Evolutionary conservation across 1,140 invertebrate species (phyloP).

Genomic region (Calycopis cecrops): DNA sequence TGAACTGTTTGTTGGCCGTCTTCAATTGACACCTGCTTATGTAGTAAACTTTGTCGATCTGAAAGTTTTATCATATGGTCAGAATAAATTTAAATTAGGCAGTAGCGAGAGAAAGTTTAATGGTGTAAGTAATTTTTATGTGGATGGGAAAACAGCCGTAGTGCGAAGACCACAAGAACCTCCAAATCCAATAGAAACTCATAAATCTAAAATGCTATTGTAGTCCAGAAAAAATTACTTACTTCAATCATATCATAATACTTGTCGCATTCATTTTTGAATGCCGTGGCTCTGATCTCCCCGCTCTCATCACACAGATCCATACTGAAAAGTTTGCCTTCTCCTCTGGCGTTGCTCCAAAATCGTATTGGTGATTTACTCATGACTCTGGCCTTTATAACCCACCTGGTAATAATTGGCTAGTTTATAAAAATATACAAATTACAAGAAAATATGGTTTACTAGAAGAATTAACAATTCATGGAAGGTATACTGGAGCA

Average conservation of each 20-base stretch:
- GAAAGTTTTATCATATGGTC: constrained; percentile 33
- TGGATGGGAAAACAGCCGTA: no score
- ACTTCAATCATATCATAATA: constrained; percentile 94
- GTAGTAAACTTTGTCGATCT: constrained; percentile 92
- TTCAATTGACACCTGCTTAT: constrained; percentile 89
- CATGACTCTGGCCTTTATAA: constrained; percentile 92
- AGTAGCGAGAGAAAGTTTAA: constrained; percentile 8
- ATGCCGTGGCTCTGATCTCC: constrained; percentile 96
- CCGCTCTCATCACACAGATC: constrained; percentile 95
- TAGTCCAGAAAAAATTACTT: constrained; percentile 24
- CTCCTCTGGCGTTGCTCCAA: constrained; percentile 94
- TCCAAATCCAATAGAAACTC: no score
- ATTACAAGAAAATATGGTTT: neutral
- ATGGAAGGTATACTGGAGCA: no score
- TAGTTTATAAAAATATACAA: neutral
- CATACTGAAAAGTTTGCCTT: constrained; percentile 95
- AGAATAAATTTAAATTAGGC: no score
- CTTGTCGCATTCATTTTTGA: constrained; percentile 92
- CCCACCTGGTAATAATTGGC: constrained; percentile 81
- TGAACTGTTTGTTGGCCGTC: constrained; percentile 94
- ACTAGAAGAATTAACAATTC: neutral
- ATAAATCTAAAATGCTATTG: no score
- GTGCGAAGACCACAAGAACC: no score
- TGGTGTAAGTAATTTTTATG: neutral
- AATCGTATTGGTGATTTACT: constrained; percentile 88